A percentile compares a stretch with the other conserved stretches of the same genome.
Conservation (phyloP, 2,113 vertebrate genomes). For the Nothoprocta pentlandii region DNA sequence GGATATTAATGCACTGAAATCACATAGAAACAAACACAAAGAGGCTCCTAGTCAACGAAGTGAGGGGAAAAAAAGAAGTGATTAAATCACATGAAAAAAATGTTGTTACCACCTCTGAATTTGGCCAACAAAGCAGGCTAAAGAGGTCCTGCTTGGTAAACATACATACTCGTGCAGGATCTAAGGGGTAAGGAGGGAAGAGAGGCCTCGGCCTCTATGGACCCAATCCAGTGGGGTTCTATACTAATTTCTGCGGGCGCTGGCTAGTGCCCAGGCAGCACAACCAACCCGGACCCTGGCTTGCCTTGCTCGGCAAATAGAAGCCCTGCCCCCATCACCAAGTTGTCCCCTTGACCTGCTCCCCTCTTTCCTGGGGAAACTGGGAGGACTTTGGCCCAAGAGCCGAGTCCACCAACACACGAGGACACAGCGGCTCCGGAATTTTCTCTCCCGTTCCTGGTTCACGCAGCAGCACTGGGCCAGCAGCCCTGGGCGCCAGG, state of each 20-base stretch:
- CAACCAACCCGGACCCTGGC: constrained; percentile 14
- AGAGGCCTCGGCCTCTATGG: constrained; percentile 48
- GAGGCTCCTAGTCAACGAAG: constrained; percentile 4
- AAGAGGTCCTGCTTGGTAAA: constrained; percentile 48
- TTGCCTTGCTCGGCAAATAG: constrained; percentile 28
- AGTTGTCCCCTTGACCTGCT: background rate
- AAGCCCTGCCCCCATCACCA: background rate
- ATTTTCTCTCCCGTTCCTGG: background rate
- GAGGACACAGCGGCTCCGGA: background rate
- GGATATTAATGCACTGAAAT: constrained; percentile 36
- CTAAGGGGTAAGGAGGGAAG: constrained; percentile 65
- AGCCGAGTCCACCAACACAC: rapidly evolving
- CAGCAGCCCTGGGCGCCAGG: too few relatives aligned
- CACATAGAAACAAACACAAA: constrained; percentile 51
- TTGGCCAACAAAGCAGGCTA: constrained; percentile 50
- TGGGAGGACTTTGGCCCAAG: background rate
- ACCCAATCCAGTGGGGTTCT: constrained; percentile 63
- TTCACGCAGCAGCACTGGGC: background rate
- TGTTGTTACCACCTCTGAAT: constrained; percentile 53
- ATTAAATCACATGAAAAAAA: constrained; percentile 54
- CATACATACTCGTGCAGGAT: constrained; percentile 26
- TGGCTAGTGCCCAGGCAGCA: constrained; percentile 51
- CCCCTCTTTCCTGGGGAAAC: background rate
- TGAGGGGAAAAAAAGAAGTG: background rate
- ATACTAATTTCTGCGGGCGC: constrained; percentile 69